Evolutionary conservation across 2,797 vertebrate genomes (phyloP), one percentile per base, ranked within the genome.

Genomic region (Microctenopoma steveboyesi): DNA sequence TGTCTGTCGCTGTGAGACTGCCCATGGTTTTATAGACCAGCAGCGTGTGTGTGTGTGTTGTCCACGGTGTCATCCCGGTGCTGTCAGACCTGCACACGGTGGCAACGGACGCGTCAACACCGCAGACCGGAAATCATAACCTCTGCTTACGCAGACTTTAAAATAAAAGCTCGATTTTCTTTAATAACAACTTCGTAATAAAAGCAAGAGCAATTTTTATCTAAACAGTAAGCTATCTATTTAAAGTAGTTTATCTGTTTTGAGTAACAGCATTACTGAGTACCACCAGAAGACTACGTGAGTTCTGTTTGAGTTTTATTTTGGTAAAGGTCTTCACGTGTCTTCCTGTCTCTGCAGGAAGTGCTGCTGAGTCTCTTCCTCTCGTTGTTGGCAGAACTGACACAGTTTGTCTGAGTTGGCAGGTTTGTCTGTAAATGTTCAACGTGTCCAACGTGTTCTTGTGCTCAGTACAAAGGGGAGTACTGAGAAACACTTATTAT

Each of bases 51-150:
- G 28, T 60, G 72, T 56, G 76, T 22, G 16, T 30, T 30, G 2
- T 58, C 51, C 80, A 58, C 15, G 27, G 3, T 64, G 81, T 88
- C 83, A 84, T 40, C 35, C 13, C 25, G 0, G 64, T 28, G 0
- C 60, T 30, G 87, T 88, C 83, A 88, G 15, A 5, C n/a, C 9
- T 1, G 43, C 48, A 75, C 83, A 89, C 83, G 54, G 35, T 85
- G 87, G 80, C 58, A 69, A 11, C 1, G 13, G 10, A 0, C 2
- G 0, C 30, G 13, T 0, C 15, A 56, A 14, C 4, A 28, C 15
- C 33, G 25, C 15, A 4, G 50, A 14, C 60, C 33, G 55, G 62
- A 43, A 10, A 22, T 16, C 0, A 30, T 6, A 9, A 59, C 43
- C 58, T 74, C 67, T 56, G 42, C 22, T 40, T 1, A 8, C 0